phyloP scores from a whole-genome alignment of 92 coral and sea anemone genomes.

The Galaxea fascicularis region DNA sequence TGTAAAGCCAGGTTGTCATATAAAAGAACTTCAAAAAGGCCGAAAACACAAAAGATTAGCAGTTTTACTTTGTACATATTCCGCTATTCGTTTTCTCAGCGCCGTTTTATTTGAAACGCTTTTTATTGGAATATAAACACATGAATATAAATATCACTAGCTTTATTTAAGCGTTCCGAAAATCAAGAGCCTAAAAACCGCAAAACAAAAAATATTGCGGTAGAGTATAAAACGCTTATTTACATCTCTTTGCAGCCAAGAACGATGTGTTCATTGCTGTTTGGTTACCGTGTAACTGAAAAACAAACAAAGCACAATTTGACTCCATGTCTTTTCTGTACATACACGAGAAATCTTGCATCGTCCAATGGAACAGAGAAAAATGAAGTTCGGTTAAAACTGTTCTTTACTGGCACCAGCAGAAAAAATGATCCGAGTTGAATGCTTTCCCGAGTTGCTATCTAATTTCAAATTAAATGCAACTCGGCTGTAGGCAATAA shows the following conservation, averaged over 20 bases:
- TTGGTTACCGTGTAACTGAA: constrained; percentile 24
- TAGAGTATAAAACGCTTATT: background rate
- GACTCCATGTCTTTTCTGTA: constrained; percentile 16
- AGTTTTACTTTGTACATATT: constrained; percentile 42
- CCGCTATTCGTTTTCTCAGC: constrained; percentile 19
- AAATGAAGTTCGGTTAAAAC: too few species aligned
- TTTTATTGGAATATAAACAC: constrained; percentile 28
- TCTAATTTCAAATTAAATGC: constrained; percentile 19
- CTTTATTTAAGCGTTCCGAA: background rate
- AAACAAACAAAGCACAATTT: constrained; percentile 36
- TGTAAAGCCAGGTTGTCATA: constrained; percentile 45
- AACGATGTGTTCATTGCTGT: constrained; percentile 32
- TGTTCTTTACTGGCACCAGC: background rate
- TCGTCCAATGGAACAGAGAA: background rate
- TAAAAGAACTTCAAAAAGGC: constrained; percentile 58
- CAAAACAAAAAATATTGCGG: background rate
- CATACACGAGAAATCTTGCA: constrained; percentile 27
- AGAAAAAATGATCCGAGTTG: too few species aligned
- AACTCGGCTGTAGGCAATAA: background rate
- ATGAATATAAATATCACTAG: background rate
- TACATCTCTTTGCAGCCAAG: constrained; percentile 32
- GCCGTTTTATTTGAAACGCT: constrained; percentile 24
- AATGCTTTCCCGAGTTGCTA: too few species aligned
- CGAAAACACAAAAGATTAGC: constrained; percentile 54
- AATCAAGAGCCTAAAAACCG: background rate